Base-by-base conservation (phyloP, 2,113 vertebrate species). In the Oxyruncus cristatus region DNA sequence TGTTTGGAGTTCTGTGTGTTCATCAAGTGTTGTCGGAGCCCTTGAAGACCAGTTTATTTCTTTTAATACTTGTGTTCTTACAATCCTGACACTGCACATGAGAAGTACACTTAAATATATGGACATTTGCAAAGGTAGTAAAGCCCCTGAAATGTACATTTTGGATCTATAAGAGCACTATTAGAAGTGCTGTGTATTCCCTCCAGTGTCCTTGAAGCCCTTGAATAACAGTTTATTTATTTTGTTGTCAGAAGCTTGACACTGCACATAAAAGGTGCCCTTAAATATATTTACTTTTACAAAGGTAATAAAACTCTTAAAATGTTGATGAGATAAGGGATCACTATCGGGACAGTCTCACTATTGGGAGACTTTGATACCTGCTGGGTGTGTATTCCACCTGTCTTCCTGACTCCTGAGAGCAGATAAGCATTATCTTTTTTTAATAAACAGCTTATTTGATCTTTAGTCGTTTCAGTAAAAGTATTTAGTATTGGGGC, bases 281-380 rank as follows among this genome's bases (percentile, higher is more conserved):
- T 74, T 44, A 8, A 71, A 30, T 53, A 6, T 46, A 53, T 85
- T 92, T 92, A 37, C 62, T 42, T 91, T 88, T 73, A 12, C 49
- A 66, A 58, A 75, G 62, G 70, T 71, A 52, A 41, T 46, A 90
- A 85, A 89, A 6, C 59, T 84, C 39, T 67, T 78, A 16, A 20
- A 55, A 20, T 8, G 33, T 26, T 41, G 86, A 52, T 59, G 58
- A 65, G 77, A 61, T 78, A 70, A 14, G 5, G 47, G 65, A 7
- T 9, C n/a, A n/a, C n/a, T n/a, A n/a, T n/a, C n/a, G n/a, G 0
- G 27, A 2, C 1, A 33, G 67, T 41, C 55, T 32, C n/a, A 12
- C 15, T 17, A 1, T 8, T 39, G 27, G 78, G 53, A 72, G 85
- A 17, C 55, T 82, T 63, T 75, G 42, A 61, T 35, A 4, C 5